Evolutionary conservation across 2,797 vertebrate genomes (phyloP), one percentile per base, ranked within the genome.

Genomic region (Manis pentadactyla): DNA sequence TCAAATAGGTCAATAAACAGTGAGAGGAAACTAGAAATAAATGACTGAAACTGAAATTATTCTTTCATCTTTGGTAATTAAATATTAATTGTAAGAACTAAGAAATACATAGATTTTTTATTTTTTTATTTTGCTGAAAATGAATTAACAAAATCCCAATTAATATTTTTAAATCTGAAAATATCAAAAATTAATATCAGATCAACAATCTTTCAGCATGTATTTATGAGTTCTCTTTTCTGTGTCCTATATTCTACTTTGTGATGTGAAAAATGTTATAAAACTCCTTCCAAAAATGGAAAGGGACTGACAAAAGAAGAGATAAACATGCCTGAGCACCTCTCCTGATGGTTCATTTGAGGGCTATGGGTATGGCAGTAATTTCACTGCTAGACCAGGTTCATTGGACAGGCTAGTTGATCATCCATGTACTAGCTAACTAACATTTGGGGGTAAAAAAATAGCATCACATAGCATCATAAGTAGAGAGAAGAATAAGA

Each of bases 41-140:
- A 29, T 93, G 89, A 87, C 8, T 90, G 64, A 94, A 71, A 74
- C 25, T 55, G 6, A 95, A 51, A 84, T 81, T 83, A 69, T 75
- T 69, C 9, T 73, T 90, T 93, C 64, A 73, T 2, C 12, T 68
- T 92, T 68, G 71, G 19, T 63, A 87, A 68, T 42, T 86, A 93
- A 90, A 37, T 74, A 53, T 63, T 95, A 73, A 66, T 73, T 81
- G 59, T 51, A 51, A 90, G 23, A 83, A 7, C 23, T 59, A 49
- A 11, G 19, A 34, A 82, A 64, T 42, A 87, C 21, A 9, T 71
- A 55, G 29, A 19, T 23, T 73, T 82, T 77, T 34, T 7, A 63
- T 73, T 23, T 73, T 82, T 77, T 34, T 10, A 63, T 73, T 93
- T 59, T 79, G 18, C 21, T 85, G 39, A 49, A 87, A 96, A 96